phyloP scores from a whole-genome alignment of 1,140 invertebrate genomes.

The Globodera ellingtonae region DNA sequence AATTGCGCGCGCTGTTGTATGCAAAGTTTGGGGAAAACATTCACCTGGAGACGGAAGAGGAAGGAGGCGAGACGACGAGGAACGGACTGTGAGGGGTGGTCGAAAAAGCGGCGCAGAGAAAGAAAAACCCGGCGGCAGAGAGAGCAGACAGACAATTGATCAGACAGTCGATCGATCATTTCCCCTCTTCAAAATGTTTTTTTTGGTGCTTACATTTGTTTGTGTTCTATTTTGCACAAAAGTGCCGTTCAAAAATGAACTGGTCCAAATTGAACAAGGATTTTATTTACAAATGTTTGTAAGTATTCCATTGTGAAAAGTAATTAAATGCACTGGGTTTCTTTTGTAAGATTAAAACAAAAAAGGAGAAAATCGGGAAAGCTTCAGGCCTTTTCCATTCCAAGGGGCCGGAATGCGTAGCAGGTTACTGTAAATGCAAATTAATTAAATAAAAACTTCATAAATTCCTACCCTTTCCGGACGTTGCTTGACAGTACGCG shows the following conservation, averaged over 20 bases:
- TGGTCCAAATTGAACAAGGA: too few species aligned
- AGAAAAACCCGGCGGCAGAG: background rate
- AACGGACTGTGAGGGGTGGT: background rate
- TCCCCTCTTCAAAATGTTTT: too few species aligned
- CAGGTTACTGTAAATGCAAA: conserved; percentile 12
- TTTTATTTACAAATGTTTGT: too few species aligned
- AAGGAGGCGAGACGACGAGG: conserved; percentile 3
- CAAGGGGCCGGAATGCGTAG: conserved; percentile 37
- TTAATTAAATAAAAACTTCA: too few species aligned
- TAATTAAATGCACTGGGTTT: too few species aligned
- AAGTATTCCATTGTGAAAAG: too few species aligned
- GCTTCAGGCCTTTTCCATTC: background rate
- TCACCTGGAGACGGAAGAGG: conserved; percentile 38
- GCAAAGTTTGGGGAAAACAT: conserved; percentile 46
- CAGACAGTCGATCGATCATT: too few species aligned
- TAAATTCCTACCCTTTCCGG: conserved; percentile 45
- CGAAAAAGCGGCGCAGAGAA: background rate
- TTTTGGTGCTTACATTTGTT: too few species aligned
- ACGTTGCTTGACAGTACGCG: conserved; percentile 58
- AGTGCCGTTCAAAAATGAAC: too few species aligned
- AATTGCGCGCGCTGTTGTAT: conserved; percentile 37
- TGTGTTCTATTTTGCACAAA: too few species aligned
- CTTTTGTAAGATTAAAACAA: too few species aligned
- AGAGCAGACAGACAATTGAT: background rate
- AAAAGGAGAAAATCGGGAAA: too few species aligned